Evolutionary conservation across 1,140 invertebrate species (phyloP).

Genomic region (Myzus persicae): DNA sequence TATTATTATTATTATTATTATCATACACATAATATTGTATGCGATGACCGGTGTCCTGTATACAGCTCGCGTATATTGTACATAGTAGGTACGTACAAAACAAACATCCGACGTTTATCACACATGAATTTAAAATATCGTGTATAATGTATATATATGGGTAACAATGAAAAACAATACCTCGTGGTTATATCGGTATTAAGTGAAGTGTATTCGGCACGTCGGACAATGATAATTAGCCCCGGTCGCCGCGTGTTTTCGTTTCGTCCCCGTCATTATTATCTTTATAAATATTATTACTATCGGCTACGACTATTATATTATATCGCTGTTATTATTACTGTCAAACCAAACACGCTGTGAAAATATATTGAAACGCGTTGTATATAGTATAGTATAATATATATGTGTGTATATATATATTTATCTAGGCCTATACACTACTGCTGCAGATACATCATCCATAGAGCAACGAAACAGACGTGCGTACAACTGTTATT

Average conservation of each 20-base stretch:
- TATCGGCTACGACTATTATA: no score
- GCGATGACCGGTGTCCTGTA: not conserved
- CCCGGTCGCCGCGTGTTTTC: not conserved
- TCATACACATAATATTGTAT: not conserved
- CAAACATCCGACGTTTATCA: not conserved
- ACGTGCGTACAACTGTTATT: no score
- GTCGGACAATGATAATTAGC: slow-evolving; percentile 40
- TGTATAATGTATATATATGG: no score
- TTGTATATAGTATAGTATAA: not conserved
- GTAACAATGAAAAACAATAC: slow-evolving; percentile 28
- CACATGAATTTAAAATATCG: not conserved
- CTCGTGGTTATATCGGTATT: not conserved
- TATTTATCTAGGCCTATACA: not conserved
- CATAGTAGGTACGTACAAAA: no score
- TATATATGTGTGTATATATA: no score
- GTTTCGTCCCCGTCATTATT: not conserved
- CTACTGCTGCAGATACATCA: not conserved
- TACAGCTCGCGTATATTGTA: not conserved
- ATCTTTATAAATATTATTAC: not conserved
- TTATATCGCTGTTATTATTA: not conserved
- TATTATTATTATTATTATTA: no score
- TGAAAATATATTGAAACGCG: not conserved
- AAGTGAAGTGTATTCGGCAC: not conserved
- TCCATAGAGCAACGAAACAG: no score
- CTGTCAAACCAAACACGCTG: not conserved